A percentile compares a stretch with the other conserved stretches of the same genome.
Conservation (phyloP, 2,113 vertebrate genomes). For the Aldabrachelys gigantea region DNA sequence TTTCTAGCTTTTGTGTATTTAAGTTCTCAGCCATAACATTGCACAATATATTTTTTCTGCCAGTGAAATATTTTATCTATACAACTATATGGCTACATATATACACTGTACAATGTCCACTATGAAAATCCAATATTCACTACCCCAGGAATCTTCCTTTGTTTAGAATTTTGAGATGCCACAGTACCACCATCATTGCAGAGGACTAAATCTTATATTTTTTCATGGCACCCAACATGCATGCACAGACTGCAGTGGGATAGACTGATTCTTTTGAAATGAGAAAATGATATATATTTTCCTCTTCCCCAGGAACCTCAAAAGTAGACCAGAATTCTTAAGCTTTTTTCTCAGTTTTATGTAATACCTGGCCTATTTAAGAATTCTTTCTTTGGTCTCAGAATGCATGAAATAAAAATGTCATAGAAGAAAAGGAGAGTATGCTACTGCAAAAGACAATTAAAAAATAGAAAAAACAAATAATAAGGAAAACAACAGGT, state of each 20-base stretch:
- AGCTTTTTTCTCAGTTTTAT: background rate
- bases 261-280: background rate
- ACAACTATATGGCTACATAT: background rate
- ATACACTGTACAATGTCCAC: background rate
- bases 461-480: background rate
- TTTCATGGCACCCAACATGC: background rate
- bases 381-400: background rate
- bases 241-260: background rate
- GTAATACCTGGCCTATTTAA: background rate
- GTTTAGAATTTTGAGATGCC: background rate
- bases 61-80: background rate
- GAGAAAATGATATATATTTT: background rate
- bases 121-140: background rate
- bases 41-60: background rate
- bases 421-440: background rate
- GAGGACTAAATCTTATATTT: background rate
- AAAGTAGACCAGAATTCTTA: background rate
- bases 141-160: background rate
- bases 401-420: constrained; percentile 12
- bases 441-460: background rate
- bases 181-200: background rate
- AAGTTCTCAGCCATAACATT: background rate
- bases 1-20: background rate
- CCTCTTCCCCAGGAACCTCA: background rate
- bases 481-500: constrained; percentile 24